Conservation (phyloP, 2,797 vertebrate species). For the Pipistrellus pygmaeus region DNA sequence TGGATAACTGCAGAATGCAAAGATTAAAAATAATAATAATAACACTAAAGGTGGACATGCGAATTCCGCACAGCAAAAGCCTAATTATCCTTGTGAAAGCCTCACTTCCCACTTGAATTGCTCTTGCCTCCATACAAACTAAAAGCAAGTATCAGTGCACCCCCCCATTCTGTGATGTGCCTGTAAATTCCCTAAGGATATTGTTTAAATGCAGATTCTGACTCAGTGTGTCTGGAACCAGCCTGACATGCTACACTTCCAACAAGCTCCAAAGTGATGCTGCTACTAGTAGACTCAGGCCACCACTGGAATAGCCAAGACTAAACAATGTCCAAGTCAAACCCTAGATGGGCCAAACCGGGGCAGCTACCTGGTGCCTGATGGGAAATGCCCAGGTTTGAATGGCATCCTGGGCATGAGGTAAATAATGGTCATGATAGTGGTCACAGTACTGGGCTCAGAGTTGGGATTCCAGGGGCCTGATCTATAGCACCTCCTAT, state of each 20-base stretch:
- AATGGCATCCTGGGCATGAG: background rate
- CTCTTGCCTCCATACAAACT: constrained; percentile 14
- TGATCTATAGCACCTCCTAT: background rate
- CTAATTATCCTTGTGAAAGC: constrained; percentile 33
- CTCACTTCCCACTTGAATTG: constrained; percentile 42
- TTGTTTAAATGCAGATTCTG: constrained; percentile 27
- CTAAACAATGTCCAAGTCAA: background rate
- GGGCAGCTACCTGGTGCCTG: background rate
- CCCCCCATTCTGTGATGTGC: background rate
- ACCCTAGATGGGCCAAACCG: background rate
- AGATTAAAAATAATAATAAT: constrained; percentile 40
- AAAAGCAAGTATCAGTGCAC: background rate
- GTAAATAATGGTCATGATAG: background rate
- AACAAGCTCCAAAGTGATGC: background rate
- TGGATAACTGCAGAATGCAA: constrained; percentile 40
- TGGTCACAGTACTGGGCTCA: background rate
- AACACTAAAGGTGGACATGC: constrained; percentile 44
- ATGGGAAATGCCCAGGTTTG: background rate
- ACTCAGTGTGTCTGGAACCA: background rate
- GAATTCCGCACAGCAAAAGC: constrained; percentile 8
- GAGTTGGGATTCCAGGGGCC: background rate
- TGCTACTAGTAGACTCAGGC: background rate
- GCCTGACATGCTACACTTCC: background rate
- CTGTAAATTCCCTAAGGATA: background rate
- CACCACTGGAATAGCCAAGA: background rate